Percentiles rank a stretch among this genome's conserved stretches.
phyloP scores from a whole-genome alignment of 2,797 vertebrate genomes.

The Perodicticus potto region DNA sequence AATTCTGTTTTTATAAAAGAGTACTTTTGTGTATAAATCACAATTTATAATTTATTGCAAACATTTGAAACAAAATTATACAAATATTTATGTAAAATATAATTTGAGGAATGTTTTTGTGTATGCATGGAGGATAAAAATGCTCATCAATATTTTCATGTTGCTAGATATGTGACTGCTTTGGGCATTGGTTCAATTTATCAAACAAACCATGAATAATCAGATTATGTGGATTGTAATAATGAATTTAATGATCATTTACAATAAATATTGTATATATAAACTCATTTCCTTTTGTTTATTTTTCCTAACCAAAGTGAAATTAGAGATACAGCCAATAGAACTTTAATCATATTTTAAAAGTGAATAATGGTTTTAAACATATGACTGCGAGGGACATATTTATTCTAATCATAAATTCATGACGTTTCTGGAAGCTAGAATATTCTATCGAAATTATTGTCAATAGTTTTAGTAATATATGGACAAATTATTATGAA shows the following conservation, averaged over 20 bases:
- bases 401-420: background rate
- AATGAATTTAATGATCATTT: background rate
- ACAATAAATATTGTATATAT: background rate
- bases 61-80: background rate
- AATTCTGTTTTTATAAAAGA: slow-evolving; percentile 10
- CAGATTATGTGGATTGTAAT: background rate
- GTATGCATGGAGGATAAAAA: background rate
- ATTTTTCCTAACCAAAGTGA: background rate
- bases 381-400: background rate
- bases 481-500: background rate
- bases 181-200: background rate
- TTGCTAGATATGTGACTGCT: background rate
- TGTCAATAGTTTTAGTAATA: background rate
- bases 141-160: background rate
- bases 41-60: background rate
- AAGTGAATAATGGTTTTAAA: background rate
- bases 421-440: background rate
- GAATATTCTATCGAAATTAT: background rate
- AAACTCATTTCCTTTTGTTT: background rate
- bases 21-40: background rate
- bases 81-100: background rate
- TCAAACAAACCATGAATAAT: background rate
- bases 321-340: background rate
- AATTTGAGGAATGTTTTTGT: background rate
- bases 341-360: background rate